phyloP scores from a whole-genome alignment of 2,113 vertebrate genomes.

The Philantomba maxwellii region DNA sequence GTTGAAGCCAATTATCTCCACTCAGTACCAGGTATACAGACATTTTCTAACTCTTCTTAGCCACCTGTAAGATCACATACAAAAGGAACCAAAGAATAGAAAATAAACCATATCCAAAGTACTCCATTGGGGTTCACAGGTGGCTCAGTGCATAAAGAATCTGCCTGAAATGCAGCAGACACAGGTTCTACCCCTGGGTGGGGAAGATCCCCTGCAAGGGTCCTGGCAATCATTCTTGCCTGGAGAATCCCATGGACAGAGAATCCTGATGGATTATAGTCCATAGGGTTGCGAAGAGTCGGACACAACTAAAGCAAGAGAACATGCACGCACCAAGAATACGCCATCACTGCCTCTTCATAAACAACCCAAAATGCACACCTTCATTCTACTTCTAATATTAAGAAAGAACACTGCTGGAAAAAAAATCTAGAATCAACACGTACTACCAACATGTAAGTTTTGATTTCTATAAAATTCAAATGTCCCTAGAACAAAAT shows the following conservation, averaged over 20 bases:
- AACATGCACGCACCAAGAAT: accelerated
- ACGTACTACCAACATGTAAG: not conserved
- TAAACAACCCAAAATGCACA: not conserved
- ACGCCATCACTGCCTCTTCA: not conserved
- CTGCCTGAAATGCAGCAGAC: not conserved
- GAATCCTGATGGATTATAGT: not conserved
- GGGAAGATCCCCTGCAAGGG: not conserved
- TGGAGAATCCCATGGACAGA: not conserved
- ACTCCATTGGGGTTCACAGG: not conserved
- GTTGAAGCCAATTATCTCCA: not conserved
- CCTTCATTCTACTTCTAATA: not conserved
- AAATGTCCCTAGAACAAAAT: not conserved
- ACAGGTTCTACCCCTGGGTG: not conserved
- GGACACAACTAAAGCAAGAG: not conserved
- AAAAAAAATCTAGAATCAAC: not conserved
- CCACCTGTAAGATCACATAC: not conserved
- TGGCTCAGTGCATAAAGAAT: not conserved
- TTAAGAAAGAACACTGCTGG: not conserved
- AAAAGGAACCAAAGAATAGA: not conserved
- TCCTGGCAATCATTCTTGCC: not conserved
- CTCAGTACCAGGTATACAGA: not conserved
- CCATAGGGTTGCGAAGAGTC: not conserved
- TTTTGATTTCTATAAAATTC: not conserved
- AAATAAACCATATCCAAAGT: not conserved
- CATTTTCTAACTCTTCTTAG: accelerated